Conservation (phyloP, 2,888 invertebrate genomes). For the Macropis europaea region DNA sequence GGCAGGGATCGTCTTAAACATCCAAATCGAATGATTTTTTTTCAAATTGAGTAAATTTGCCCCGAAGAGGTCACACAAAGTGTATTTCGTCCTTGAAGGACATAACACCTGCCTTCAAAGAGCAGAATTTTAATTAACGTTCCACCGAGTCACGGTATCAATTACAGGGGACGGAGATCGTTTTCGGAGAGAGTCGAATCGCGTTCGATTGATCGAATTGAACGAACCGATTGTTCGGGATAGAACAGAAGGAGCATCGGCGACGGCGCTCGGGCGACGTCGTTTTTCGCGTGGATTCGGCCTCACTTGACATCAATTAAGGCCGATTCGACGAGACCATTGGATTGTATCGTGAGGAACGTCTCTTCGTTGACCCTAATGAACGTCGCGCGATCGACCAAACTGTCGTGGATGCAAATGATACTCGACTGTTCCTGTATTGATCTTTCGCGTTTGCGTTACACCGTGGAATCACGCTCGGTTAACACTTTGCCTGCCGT, state of each 20-base stretch:
- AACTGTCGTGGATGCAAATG: slow-evolving; percentile 39
- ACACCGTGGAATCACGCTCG: not conserved
- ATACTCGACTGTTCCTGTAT: slow-evolving; percentile 10
- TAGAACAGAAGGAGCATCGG: not conserved
- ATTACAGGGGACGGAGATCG: no score
- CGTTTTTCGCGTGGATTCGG: slow-evolving; percentile 19
- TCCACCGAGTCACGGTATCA: no score
- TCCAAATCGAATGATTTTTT: no score
- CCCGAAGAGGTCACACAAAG: no score
- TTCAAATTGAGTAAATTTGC: no score
- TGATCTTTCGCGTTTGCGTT: slow-evolving; percentile 3
- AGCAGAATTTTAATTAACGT: no score
- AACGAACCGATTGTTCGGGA: not conserved
- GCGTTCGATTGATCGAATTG: not conserved
- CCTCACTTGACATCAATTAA: slow-evolving; percentile 58
- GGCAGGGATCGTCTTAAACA: no score
- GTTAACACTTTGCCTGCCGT: not conserved
- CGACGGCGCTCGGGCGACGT: not conserved
- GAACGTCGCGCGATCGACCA: slow-evolving; percentile 32
- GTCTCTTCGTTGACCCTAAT: slow-evolving; percentile 56
- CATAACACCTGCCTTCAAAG: no score
- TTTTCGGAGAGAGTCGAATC: not conserved
- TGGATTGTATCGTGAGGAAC: slow-evolving; percentile 37
- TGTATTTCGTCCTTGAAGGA: no score
- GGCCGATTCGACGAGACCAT: slow-evolving; percentile 31